Evolutionary conservation across 2,888 invertebrate genomes (phyloP).

Genomic region (Ligdia adustata): DNA sequence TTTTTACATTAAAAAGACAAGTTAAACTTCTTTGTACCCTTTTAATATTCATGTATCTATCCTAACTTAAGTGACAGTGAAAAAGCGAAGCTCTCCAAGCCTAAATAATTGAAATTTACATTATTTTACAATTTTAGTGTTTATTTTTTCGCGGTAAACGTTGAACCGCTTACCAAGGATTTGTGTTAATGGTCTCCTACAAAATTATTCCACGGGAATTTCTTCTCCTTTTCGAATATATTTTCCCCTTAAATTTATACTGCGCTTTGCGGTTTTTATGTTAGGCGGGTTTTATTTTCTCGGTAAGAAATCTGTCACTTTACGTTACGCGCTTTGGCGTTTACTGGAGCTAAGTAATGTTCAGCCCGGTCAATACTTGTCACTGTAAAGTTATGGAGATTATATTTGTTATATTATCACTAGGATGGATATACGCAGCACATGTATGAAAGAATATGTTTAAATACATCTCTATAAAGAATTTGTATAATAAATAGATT

Average conservation of each 20-base stretch:
- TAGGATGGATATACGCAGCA: too few species aligned
- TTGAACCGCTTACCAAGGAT: constrained; percentile 7
- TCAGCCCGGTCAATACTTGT: too few species aligned
- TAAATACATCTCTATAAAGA: too few species aligned
- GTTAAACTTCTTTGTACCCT: too few species aligned
- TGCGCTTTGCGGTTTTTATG: not conserved
- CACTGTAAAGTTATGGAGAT: too few species aligned
- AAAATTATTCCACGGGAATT: constrained; percentile 6
- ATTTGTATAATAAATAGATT: too few species aligned
- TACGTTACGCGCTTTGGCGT: too few species aligned
- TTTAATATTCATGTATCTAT: not conserved
- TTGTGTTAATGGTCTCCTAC: constrained; percentile 9
- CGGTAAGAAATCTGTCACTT: too few species aligned
- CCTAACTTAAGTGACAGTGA: constrained; percentile 1
- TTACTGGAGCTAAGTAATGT: too few species aligned
- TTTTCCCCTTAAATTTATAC: not conserved
- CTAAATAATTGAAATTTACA: constrained; percentile 12
- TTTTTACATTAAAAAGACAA: too few species aligned
- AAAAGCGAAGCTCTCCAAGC: not conserved
- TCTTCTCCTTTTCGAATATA: constrained; percentile 3
- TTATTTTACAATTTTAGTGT: constrained; percentile 14
- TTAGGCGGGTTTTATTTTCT: not conserved
- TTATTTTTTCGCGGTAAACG: constrained; percentile 10
- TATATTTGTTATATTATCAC: too few species aligned
- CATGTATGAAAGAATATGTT: too few species aligned